Base-by-base conservation (phyloP, 1,140 invertebrate genomes). In the Nasonia vitripennis region DNA sequence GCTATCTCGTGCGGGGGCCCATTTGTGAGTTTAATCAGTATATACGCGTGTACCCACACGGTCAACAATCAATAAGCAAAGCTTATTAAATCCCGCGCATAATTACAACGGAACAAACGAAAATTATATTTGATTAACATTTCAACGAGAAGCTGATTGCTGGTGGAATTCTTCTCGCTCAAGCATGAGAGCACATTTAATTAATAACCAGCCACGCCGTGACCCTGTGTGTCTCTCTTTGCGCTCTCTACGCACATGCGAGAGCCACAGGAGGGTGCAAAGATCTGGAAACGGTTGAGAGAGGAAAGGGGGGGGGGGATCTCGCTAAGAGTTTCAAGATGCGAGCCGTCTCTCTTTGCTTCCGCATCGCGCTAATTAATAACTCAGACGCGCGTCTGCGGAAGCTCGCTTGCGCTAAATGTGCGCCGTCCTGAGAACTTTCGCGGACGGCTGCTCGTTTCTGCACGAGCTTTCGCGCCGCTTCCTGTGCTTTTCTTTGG, bases 141-240 rank as follows among this genome's bases (percentile, higher is more conserved):
- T 83, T 67, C 7, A 67, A 20, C 10, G 34, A 31, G 12, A 71
- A 71, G 10, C 31, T 75, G 81, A 0, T 23, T 34, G 2, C 9
- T 27, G 71, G 41, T 27, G 17, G 5, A 55, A 78, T 71, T 27
- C 41, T 79, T 73, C 71, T 70, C 67, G 20, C 67, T 84, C 20
- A 48, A 14, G 67, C 41, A 34, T 12, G 9, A 85, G 3, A 85
- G 77, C 20, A 83, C 87, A 88, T 89, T 90, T 90, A 91, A 91
- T 91, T 91, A 90, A 91, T 90, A 91, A 89, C 86, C 34, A 37
- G 34, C 34, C 86, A 67, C 79, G 14, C 48, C 14, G 14, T 62
- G 4, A 67, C 79, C 0, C 48, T 0, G 14, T 62, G 4, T n/a
- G 62, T 83, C 83, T 78, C 75, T 48, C 34, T 78, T 17, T 48